Evolutionary conservation across 2,113 vertebrate genomes (phyloP), one percentile per base, ranked within the genome.

Genomic region (Hippocampus abdominalis): DNA sequence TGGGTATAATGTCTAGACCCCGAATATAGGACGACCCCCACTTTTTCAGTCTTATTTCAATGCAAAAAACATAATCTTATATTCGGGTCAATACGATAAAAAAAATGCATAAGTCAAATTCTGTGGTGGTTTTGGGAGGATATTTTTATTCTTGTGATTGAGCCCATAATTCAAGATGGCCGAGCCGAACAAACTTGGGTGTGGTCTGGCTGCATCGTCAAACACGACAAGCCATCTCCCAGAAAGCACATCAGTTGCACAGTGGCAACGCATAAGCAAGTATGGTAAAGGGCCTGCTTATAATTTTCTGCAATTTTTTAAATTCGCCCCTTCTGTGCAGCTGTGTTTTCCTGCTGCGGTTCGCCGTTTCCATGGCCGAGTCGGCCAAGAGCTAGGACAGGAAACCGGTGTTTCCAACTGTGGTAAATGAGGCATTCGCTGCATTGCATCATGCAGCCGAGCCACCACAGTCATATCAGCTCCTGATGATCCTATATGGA

Each of bases 311-410:
- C 64, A 11, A 1, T 64, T 62, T 60, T 27, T 60, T 21, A n/a
- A n/a, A 42, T 32, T n/a, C 15, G 56, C 56, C 39, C 11, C 15
- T n/a, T n/a, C 49, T 21, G 20, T 21, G 49, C 49, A 0, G 32
- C 51, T 27, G 27, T 84, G 78, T 89, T 82, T 65, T 51, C 48
- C 48, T 53, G 40, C 40, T 75, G 32, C 85, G 46, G 40, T 83
- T 84, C 86, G 40, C 40, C 70, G 40, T 86, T 53, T 25, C 85
- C 87, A 88, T 84, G 86, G 87, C 23, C 48, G 60, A 86, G 61
- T 20, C 51, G 20, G 49, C 13, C 73, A 44, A 23, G 66, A 66
- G 81, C 79, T 85, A 85, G 73, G 64, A 71, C 81, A 86, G 84
- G 82, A 87, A 87, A 76, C 87, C 81, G 78, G 61, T 36, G n/a